Base-by-base conservation (phyloP, 2,113 vertebrate species). In the Marmota flaviventris region DNA sequence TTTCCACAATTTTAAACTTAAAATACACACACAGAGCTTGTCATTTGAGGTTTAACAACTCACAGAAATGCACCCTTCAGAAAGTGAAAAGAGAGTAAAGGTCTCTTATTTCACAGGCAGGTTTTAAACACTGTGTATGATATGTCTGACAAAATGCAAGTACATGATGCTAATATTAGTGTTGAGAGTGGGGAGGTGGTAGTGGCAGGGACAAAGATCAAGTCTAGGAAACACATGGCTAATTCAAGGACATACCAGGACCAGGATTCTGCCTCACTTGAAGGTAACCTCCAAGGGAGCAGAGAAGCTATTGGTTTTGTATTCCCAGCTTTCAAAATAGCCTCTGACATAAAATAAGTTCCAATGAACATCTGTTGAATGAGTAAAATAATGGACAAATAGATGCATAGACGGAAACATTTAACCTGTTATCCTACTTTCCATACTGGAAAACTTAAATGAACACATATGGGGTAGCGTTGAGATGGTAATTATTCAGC, bases 231-330 rank as follows among this genome's bases (percentile, higher is more conserved):
- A n/a, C 0, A 2, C 42, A 56, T 1, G 17, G 1, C 13, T 75
- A 27, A 83, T 20, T 2, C 51, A 24, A 27, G 11, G 16, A 2
- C 24, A 11, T 8, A 1, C 4, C 0, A 20, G 17, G 25, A 67
- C 25, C 83, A 89, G 32, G 25, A 61, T 11, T 58, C 82, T 39
- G 69, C 39, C 10, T 78, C 58, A 24, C 12, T 42, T 24, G 18
- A 45, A 77, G n/a, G 9, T 70, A 51, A 16, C 72, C 11, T 73
- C 16, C 34, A 18, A 65, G 22, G 89, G n/a, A 32, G 72, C 32
- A 88, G 63, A 77, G 32, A 72, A 45, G 72, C 42, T 34, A 58
- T 75, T 51, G 76, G 81, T 69, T 96, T 73, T 85, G 11, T 8
- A 4, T 27, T 4, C 11, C 27, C 53, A 81, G 37, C 5, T 77